Base-by-base conservation (phyloP, 2,888 invertebrate genomes). In the Sesia bembeciformis region DNA sequence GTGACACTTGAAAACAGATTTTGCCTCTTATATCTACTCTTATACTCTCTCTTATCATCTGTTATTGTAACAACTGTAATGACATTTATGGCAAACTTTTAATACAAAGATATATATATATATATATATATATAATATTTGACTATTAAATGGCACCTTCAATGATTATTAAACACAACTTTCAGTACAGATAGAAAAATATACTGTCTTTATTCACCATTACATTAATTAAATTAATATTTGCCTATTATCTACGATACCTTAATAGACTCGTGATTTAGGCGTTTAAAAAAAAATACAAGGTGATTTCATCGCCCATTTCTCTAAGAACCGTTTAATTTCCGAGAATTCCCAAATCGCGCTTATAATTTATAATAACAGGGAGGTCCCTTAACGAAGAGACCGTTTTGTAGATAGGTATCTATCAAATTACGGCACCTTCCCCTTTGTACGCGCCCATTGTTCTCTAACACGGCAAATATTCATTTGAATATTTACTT, bases 401-500 rank as follows among this genome's bases (percentile, higher is more conserved):
- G 77, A 79, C 82, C 84, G 80, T 86, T 88, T 87, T 86, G 87
- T 85, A 88, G 86, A 87, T 88, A 87, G 84, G 81, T 85, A 87
- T 87, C 86, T 88, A 87, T 87, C 84, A 85, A 88, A 84, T 88
- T 84, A 85, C 87, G 74, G 66, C 81, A 76, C 80, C 81, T 75
- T 79, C 79, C 84, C 84, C 86, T 81, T 75, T 67, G 67, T 65
- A 66, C 67, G 72, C 76, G 70, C 78, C 72, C 77, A 86, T 88
- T 87, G 89, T 90, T 88, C 88, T 88, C 84, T 88, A 87, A 90
- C 90, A 88, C 84, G 85, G 89, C 87, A 90, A 90, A 90, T 90
- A 90, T 90, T 90, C 89, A 90, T 88, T 89, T 88, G 89, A 90
- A 90, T 90, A 90, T 90, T 90, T 90, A 90, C 90, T 90, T 89